Evolutionary conservation across 2,888 invertebrate genomes (phyloP).

Genomic region (Philopedon plagiatum): DNA sequence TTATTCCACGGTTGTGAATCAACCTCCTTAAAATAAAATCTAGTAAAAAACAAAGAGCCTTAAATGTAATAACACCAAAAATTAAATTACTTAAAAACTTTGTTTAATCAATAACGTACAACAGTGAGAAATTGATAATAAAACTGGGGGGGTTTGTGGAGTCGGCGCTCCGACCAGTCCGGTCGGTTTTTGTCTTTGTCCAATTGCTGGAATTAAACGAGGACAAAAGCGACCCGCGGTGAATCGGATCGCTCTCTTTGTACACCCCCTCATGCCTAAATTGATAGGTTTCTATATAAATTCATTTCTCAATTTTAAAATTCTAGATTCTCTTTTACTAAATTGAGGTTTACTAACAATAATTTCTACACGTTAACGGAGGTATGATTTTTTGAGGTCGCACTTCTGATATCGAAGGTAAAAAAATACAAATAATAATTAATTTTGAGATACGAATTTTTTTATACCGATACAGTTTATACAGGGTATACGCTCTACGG

Average conservation of each 20-base stretch:
- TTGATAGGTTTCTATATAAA: conserved; percentile 50
- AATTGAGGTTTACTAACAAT: conserved; percentile 33
- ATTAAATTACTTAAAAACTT: conserved; percentile 58
- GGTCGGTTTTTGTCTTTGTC: not conserved
- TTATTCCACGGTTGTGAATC: conserved; percentile 25
- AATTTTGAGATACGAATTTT: too few relatives aligned
- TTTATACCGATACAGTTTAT: too few relatives aligned
- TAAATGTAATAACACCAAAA: conserved; percentile 60
- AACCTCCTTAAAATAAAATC: conserved; percentile 48
- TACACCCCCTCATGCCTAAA: not conserved
- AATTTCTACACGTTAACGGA: conserved; percentile 21
- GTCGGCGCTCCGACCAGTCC: not conserved
- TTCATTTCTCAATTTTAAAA: conserved; percentile 27
- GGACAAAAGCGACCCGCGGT: not conserved
- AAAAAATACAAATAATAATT: too few relatives aligned
- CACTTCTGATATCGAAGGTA: not conserved
- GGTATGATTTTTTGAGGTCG: not conserved
- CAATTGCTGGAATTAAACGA: not conserved
- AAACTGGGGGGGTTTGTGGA: conserved; percentile 51
- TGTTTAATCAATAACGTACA: conserved; percentile 54
- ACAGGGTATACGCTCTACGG: too few relatives aligned
- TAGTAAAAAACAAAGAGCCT: conserved; percentile 55
- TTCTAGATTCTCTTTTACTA: conserved; percentile 24
- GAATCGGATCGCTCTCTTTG: not conserved
- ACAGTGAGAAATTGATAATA: conserved; percentile 58